A percentile compares a stretch with the other conserved stretches of the same genome.
phyloP scores from a whole-genome alignment of 37 sponge, comb jelly and placozoan genomes.

The Hormiphora californensis region DNA sequence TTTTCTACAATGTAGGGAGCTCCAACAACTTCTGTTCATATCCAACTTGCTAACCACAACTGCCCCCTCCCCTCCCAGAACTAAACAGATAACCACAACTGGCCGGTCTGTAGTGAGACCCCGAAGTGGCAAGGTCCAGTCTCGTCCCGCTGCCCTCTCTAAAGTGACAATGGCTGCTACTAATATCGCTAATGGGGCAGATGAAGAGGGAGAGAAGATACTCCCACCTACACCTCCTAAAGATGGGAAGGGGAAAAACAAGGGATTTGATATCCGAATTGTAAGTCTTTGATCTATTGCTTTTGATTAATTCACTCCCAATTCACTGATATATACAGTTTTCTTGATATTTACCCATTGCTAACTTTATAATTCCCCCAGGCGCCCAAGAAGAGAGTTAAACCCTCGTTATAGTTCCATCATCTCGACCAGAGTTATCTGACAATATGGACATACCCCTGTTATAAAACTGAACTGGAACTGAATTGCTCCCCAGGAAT shows the following conservation, averaged over 20 bases:
- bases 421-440: no score
- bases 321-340: not conserved
- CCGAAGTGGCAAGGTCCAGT: not conserved
- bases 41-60: no score
- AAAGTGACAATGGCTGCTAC: not conserved
- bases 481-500: no score
- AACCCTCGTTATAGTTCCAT: no score
- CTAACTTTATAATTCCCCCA: not conserved
- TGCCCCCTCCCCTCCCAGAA: no score
- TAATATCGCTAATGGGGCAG: not conserved
- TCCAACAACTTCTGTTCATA: no score
- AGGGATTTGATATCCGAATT: slow-evolving; percentile 11
- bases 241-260: slow-evolving; percentile 4
- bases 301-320: not conserved
- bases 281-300: not conserved
- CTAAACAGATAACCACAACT: slow-evolving; percentile 19
- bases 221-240: slow-evolving; percentile 14
- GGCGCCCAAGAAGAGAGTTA: not conserved
- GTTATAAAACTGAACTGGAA: no score
- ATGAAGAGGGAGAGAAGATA: not conserved
- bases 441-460: no score
- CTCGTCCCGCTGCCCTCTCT: not conserved
- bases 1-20: no score
- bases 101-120: not conserved
- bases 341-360: not conserved